Base-by-base conservation (phyloP, 2,113 vertebrate genomes). In the Prinia subflava region DNA sequence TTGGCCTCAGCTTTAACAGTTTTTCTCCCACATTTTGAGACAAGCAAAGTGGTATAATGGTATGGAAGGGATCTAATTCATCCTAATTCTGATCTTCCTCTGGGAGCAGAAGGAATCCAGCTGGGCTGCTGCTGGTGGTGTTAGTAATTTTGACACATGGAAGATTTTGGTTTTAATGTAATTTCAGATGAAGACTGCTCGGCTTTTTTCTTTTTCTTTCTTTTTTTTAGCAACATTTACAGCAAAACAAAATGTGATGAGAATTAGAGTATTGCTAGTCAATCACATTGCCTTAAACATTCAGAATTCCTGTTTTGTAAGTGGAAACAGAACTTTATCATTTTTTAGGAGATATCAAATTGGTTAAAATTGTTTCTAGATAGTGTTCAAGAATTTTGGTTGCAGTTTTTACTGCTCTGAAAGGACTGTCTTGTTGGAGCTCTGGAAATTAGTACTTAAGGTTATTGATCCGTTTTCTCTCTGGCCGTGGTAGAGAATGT, bases 1-100 rank as follows among this genome's bases (percentile, higher is more conserved):
- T 96, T 96, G 85, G 92, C 94, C 90, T 96, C 88, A 93, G 73
- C 83, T 9, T 64, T 96, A 93, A 77, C 92, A 95, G 85, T 90
- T 94, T 92, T 94, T 56, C 56, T 93, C 56, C 21, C 75, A 74
- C 64, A 41, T 94, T 95, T 79, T 63, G 79, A 8, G 16, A 41
- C 57, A 84, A 80, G 70, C 33, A 65, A 96, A 92, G 30, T 68
- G 79, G 83, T 91, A 68, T 91, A 87, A 93, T 89, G 73, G 47
- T 63, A 80, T 87, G 67, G 93, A 96, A 94, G 49, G 53, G 88
- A 96, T 87, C 84, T 91, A 93, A 94, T 94, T 94, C 88, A 93
- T 83, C 73, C 90, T 93, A 82, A 92, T 73, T 87, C 59, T 85
- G 52, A 44, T 68, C 91, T 91, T 91, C 87, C 91, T 85, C 67